A percentile compares a stretch with the other conserved stretches of the same genome.
Conservation (phyloP, 2,888 invertebrate species). For the Drepana falcataria region DNA sequence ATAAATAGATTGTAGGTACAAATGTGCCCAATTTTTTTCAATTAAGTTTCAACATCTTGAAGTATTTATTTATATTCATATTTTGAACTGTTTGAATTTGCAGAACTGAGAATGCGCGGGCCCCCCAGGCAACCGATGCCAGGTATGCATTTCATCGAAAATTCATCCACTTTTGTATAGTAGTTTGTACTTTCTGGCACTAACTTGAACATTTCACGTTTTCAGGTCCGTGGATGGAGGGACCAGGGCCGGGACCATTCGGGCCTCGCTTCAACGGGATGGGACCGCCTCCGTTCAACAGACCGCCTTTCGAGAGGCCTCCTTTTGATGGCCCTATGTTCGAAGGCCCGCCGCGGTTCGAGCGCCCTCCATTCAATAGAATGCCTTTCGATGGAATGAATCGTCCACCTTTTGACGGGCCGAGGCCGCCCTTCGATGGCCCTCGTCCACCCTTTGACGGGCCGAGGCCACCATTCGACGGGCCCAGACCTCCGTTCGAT, state of each 20-base stretch:
- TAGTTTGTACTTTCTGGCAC: not conserved
- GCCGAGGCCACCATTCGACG: conserved; percentile 42
- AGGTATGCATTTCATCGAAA: conserved; percentile 40
- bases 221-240: conserved; percentile 71
- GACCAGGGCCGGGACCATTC: conserved; percentile 50
- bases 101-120: conserved; percentile 72
- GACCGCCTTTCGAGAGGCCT: conserved; percentile 44
- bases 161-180: conserved; percentile 4
- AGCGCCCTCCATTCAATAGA: conserved; percentile 44
- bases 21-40: too few relatives aligned
- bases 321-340: conserved; percentile 47
- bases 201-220: conserved; percentile 15
- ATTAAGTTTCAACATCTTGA: too few relatives aligned
- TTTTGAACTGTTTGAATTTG: conserved; percentile 46
- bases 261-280: conserved; percentile 68
- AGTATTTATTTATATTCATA: not conserved
- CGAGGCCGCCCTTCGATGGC: conserved; percentile 46
- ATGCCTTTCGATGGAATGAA: conserved; percentile 44
- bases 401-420: conserved; percentile 38
- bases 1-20: too few relatives aligned
- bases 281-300: conserved; percentile 52
- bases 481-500: conserved; percentile 41
- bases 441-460: conserved; percentile 46
- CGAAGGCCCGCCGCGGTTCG: conserved; percentile 40
- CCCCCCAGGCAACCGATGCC: conserved; percentile 58